These are phyloP conservation scores for Lindbergichthys nudifrons DNA, from an alignment of 2,797 vertebrate species.

Conservation along the genomic window DNA sequence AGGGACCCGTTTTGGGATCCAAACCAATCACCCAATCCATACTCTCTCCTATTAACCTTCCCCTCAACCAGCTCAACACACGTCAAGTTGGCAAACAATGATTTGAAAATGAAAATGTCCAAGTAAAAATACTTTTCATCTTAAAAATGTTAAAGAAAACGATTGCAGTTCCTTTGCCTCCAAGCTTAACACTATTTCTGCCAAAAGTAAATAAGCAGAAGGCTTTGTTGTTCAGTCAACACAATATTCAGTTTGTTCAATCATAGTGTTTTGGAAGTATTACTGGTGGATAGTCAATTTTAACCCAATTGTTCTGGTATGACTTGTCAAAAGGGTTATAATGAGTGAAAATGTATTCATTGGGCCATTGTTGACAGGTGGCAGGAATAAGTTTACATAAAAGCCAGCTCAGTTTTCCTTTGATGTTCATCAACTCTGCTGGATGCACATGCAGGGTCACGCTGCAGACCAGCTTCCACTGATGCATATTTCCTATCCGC, in stretches of 20 bases:
- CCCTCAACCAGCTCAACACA: too few species aligned
- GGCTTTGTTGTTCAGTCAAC: background rate
- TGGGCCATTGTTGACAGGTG: background rate
- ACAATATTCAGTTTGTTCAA: background rate
- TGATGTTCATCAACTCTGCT: constrained; percentile 29
- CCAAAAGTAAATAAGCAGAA: background rate
- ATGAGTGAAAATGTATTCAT: constrained; percentile 2
- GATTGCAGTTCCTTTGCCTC: too few species aligned
- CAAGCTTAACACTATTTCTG: too few species aligned
- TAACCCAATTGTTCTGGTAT: background rate
- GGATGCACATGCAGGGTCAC: constrained; percentile 33
- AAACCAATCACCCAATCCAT: too few species aligned
- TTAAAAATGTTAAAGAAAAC: too few species aligned
- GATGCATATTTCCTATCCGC: constrained; percentile 32
- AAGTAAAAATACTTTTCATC: too few species aligned
- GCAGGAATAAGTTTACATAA: background rate
- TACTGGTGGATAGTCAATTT: background rate
- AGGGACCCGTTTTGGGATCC: too few species aligned
- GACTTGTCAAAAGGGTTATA: background rate
- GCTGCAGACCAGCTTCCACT: constrained; percentile 9
- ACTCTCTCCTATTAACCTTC: too few species aligned
- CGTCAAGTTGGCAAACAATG: background rate
- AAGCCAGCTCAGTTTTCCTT: constrained; percentile 16
- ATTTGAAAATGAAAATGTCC: too few species aligned
- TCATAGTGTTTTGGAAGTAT: background rate